Evolutionary conservation across 2,797 vertebrate genomes (phyloP), one percentile per base, ranked within the genome.

Genomic region (Acanthornis magna): DNA sequence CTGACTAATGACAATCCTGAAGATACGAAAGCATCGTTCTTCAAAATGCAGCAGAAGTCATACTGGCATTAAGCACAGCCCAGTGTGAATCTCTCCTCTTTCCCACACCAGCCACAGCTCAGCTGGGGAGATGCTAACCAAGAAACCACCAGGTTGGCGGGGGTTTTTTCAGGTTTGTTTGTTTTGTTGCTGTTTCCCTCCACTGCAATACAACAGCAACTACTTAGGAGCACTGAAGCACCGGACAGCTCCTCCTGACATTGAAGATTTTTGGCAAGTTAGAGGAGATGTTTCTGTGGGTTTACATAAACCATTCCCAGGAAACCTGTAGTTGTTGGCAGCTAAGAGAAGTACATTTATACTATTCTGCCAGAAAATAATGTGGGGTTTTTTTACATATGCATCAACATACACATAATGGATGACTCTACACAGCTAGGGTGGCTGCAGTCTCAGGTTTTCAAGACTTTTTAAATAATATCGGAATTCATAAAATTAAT

Each of bases 231-330:
- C 40, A 54, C 0, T 25, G 51, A 83, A 71, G 43, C 50, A 75
- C 77, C 85, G 91, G 85, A 93, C 91, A 96, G 88, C 82, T 89
- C 87, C 93, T 87, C 36, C 43, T 38, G 51, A 66, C 32, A 34
- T 13, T 7, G 20, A 40, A 36, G n/a, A 73, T 12, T 53, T 60
- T 16, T 45, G 67, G 65, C 40, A 54, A 14, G 4, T 53, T 43
- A 60, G 19, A 80, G 15, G 22, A 85, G 55, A 42, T 43, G 26
- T 63, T 91, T 73, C 70, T 63, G 29, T 43, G 43, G 48, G 34
- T 85, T 96, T 91, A 89, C 66, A 79, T 30, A 77, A 85, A 77
- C 54, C 70, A 61, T 13, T 42, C 8, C 34, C 47, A 53, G 17
- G 34, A 88, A 75, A 42, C 20, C 27, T 58, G 58, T 12, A 57